Conservation (phyloP, 2,888 invertebrate genomes). For the Mythimna vitellina region DNA sequence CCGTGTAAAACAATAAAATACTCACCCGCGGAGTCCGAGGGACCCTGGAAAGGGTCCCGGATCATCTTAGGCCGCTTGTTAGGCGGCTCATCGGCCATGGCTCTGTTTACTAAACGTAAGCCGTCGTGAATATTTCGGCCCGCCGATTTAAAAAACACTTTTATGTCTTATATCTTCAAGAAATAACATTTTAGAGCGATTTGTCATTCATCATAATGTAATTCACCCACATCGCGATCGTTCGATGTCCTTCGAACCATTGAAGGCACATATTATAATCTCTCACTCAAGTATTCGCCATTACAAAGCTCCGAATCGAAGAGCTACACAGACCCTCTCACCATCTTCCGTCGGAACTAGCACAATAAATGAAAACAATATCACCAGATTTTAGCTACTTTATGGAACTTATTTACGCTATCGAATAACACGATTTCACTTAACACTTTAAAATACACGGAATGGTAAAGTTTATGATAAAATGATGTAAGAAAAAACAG, state of each 20-base stretch:
- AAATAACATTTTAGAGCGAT: conserved; percentile 90
- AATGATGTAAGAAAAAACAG: conserved; percentile 91
- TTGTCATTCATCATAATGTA: conserved; percentile 89
- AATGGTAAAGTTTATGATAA: conserved; percentile 90
- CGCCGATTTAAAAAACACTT: conserved; percentile 91
- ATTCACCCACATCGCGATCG: conserved; percentile 92
- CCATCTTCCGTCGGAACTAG: conserved; percentile 94
- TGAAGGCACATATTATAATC: conserved; percentile 94
- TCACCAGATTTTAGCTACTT: conserved; percentile 90
- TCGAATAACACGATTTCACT: conserved; percentile 88
- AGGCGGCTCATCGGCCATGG: conserved; percentile 99
- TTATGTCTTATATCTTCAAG: conserved; percentile 88
- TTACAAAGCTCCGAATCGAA: conserved; percentile 93
- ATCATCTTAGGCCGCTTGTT: conserved; percentile 98
- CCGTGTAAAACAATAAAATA: conserved; percentile 81
- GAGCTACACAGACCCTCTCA: conserved; percentile 93
- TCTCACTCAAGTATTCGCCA: conserved; percentile 95
- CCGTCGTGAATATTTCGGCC: conserved; percentile 91
- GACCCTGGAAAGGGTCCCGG: conserved; percentile 95
- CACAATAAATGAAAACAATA: conserved; percentile 93
- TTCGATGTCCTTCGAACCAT: conserved; percentile 93
- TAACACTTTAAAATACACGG: conserved; percentile 91
- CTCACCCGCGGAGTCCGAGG: conserved; percentile 95
- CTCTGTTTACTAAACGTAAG: conserved; percentile 93
- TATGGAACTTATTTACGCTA: conserved; percentile 86